Evolutionary conservation across 2,113 vertebrate genomes (phyloP).

Genomic region (Vireo altiloquus): DNA sequence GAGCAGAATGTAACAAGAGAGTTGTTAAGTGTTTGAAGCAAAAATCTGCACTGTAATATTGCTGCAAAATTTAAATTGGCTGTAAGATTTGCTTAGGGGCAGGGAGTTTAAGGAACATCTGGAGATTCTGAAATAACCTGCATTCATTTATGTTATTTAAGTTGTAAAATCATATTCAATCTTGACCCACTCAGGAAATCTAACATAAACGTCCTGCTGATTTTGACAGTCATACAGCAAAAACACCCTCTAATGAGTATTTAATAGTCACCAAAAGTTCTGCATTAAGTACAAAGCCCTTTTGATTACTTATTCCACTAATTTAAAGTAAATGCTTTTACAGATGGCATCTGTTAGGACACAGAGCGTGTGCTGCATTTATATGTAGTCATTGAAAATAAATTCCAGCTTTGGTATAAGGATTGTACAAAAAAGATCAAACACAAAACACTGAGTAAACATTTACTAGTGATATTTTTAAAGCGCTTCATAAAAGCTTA

Average conservation of each 20-base stretch:
- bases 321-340: constrained; percentile 89
- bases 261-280: constrained; percentile 88
- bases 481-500: constrained; percentile 74
- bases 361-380: constrained; percentile 77
- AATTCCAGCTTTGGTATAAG: constrained; percentile 78
- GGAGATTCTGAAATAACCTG: constrained; percentile 83
- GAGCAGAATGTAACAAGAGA: neutral
- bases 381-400: constrained; percentile 80
- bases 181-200: constrained; percentile 86
- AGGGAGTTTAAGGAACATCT: constrained; percentile 79
- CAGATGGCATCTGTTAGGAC: constrained; percentile 86
- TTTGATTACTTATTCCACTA: constrained; percentile 88
- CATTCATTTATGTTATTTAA: constrained; percentile 83
- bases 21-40: constrained; percentile 41
- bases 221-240: constrained; percentile 85
- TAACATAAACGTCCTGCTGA: constrained; percentile 84
- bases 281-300: constrained; percentile 87
- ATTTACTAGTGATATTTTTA: constrained; percentile 68
- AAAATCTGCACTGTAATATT: constrained; percentile 57
- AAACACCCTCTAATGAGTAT: constrained; percentile 87
- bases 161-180: constrained; percentile 86
- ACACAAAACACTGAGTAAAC: constrained; percentile 75
- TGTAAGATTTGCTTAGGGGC: constrained; percentile 67
- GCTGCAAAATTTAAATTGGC: constrained; percentile 70
- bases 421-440: constrained; percentile 75